Percentiles rank a stretch among this genome's conserved stretches.
phyloP scores from a whole-genome alignment of 2,113 vertebrate species.

The Nibea coibor region DNA sequence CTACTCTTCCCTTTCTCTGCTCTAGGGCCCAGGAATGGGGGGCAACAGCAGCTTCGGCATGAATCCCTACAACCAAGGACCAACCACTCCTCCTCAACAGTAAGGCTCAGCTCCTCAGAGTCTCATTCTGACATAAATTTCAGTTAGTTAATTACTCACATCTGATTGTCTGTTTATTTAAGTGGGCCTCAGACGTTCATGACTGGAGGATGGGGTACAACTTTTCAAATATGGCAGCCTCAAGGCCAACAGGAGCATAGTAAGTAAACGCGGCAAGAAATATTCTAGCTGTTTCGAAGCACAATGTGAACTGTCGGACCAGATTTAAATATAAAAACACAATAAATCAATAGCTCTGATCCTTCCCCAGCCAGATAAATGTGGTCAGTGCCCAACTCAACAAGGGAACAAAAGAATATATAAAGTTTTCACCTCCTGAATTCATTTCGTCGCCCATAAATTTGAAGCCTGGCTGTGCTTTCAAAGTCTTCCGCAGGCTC shows the following conservation, averaged over 20 bases:
- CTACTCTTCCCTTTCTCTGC: conserved; percentile 61
- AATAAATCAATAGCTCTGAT: not conserved
- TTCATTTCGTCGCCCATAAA: not conserved
- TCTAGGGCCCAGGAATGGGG: conserved; percentile 90
- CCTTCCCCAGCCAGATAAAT: not conserved
- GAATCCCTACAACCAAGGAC: conserved; percentile 94
- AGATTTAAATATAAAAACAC: not conserved
- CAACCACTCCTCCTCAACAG: conserved; percentile 94
- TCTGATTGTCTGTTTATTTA: conserved; percentile 15
- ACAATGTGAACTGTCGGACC: not conserved
- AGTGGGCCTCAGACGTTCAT: conserved; percentile 95
- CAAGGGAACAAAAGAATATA: not conserved
- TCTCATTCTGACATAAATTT: too few relatives aligned
- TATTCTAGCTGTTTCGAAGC: not conserved
- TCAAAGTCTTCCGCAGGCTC: conserved; percentile 13
- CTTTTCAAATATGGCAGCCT: conserved; percentile 98
- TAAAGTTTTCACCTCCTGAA: not conserved
- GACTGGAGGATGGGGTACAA: conserved; percentile 95
- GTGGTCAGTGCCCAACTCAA: not conserved
- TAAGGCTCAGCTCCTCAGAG: conserved; percentile 77
- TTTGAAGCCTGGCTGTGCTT: not conserved
- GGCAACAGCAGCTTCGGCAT: conserved; percentile 91
- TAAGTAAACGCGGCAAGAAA: conserved; percentile 62
- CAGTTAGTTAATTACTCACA: not conserved
- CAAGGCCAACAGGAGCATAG: conserved; percentile 95